phyloP scores from a whole-genome alignment of 2,797 vertebrate species.

The Furcifer pardalis region DNA sequence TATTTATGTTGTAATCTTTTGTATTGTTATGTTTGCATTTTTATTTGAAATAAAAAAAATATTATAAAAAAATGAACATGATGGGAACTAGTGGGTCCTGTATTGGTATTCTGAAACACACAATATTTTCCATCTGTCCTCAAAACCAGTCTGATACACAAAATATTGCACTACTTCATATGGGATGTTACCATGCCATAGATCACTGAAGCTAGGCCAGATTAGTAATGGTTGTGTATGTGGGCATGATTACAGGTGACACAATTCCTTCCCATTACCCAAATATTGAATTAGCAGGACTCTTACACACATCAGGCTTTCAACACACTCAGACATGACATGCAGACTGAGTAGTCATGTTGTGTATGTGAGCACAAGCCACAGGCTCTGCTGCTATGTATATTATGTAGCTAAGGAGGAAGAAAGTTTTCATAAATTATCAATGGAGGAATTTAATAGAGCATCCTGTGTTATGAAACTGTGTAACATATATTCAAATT shows the following conservation, averaged over 20 bases:
- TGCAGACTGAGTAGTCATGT: neutral
- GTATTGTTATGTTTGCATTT: too few species aligned
- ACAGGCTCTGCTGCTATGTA: constrained; percentile 3
- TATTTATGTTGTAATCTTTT: too few species aligned
- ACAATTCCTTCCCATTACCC: too few species aligned
- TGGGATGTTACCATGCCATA: neutral
- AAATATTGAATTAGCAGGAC: neutral
- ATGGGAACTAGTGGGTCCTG: neutral
- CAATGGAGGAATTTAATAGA: constrained; percentile 21
- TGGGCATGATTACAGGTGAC: neutral
- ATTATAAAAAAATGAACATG: too few species aligned
- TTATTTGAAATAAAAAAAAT: too few species aligned
- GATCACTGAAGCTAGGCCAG: neutral
- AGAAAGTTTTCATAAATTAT: neutral
- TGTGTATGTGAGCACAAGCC: neutral
- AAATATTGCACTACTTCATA: neutral
- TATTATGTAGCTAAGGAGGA: neutral
- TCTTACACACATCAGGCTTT: neutral
- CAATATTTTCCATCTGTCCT: neutral
- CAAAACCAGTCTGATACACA: neutral
- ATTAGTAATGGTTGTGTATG: neutral
- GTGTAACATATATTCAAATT: neutral
- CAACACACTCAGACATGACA: neutral
- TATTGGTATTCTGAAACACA: neutral
- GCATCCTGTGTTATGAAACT: constrained; percentile 32